A percentile compares a stretch with the other conserved stretches of the same genome.
Conservation (phyloP, 2,113 vertebrate species). For the Dunckerocampus dactyliophorus region DNA sequence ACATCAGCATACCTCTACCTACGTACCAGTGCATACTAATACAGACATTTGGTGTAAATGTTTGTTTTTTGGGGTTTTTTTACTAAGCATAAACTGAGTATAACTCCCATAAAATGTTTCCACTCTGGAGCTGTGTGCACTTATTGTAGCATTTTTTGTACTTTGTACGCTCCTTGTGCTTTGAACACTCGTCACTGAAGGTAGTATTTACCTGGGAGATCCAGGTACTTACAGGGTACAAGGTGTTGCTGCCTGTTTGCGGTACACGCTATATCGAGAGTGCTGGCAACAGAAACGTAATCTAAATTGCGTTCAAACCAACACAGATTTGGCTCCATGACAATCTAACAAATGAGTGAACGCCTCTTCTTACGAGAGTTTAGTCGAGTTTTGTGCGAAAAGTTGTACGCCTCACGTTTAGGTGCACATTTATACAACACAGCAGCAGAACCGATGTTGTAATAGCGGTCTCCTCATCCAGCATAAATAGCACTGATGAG, state of each 20-base stretch:
- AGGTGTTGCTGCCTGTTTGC: constrained; percentile 24
- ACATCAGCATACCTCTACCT: constrained; percentile 55
- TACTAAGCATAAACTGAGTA: constrained; percentile 34
- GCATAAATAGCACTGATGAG: no score
- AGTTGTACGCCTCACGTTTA: neutral
- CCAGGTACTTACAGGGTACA: constrained; percentile 32
- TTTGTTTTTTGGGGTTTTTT: constrained; percentile 26
- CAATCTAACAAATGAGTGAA: neutral
- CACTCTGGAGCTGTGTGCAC: constrained; percentile 44
- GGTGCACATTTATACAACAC: no score
- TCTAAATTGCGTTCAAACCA: neutral
- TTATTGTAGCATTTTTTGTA: constrained; percentile 66
- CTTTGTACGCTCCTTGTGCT: no score
- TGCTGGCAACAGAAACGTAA: neutral
- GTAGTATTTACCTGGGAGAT: constrained; percentile 11
- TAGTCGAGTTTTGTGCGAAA: neutral
- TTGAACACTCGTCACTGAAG: constrained; percentile 20
- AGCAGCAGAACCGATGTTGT: no score
- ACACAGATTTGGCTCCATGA: constrained; percentile 4
- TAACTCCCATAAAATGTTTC: constrained; percentile 41
- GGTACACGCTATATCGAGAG: constrained; percentile 7
- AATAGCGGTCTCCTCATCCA: no score
- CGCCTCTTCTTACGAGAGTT: neutral
- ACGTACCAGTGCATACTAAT: constrained; percentile 46
- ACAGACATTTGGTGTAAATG: constrained; percentile 40